Evolutionary conservation across 2,888 invertebrate genomes (phyloP), one percentile per base, ranked within the genome.

Genomic region (Andrena bicolor): DNA sequence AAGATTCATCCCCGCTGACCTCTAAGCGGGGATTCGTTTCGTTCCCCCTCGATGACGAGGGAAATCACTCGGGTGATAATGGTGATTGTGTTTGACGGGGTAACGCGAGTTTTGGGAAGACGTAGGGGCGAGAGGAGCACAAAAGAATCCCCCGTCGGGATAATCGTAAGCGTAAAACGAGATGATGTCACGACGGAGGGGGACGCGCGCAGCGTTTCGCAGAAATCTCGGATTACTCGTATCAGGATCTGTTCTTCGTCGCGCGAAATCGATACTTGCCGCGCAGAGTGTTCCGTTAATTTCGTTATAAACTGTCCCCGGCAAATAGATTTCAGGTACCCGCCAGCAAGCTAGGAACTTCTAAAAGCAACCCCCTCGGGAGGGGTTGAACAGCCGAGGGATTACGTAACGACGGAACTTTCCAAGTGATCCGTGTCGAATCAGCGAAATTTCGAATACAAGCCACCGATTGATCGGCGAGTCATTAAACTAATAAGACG

Each of bases 401-500:
- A 30, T 58, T 35, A 58, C 23, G 28, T 8, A 51, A 8, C 28
- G 16, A 20, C 63, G 63, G 56, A 72, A 74, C 81, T 72, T 69
- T 7, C 56, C 20, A 61, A 64, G 66, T 23, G 58, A 71, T 60
- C 74, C 41, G 13, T 16, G 78, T 26, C 74, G 64, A 86, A 77
- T 84, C 80, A 84, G 82, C 84, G 61, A 63, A 77, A 84, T 72
- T 81, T 83, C 35, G 49, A 72, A 65, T 51, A 63, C 28, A 49
- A 75, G 49, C 51, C 61, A 56, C 41, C 77, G 71, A 80, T 77
- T 80, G 87, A 83, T 74, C 73, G 73, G 56, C 76, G 68, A 80
- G 77, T 85, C 74, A 77, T 86, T 84, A 81, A 80, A 74, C 85
- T 85, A 83, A 86, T 86, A 85, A 83, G 79, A 64, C 73, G 58